Conservation (phyloP, 2,888 invertebrate genomes). For the Hedychridium roseum region DNA sequence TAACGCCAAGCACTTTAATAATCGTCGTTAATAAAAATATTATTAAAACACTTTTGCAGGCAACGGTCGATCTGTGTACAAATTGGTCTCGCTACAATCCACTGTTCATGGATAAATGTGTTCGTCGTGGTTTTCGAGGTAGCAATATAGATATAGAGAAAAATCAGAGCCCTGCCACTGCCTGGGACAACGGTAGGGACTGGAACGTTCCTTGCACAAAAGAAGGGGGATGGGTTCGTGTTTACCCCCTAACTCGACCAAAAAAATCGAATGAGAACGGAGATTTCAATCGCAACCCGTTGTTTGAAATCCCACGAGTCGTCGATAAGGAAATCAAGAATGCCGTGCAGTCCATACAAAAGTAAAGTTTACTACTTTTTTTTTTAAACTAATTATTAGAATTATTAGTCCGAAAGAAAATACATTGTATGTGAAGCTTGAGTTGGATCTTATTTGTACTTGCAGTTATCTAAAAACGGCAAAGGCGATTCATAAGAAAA, state of each 20-base stretch:
- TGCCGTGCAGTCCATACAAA: constrained; percentile 54
- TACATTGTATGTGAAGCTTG: neutral
- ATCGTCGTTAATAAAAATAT: too few relatives aligned
- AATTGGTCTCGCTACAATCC: constrained; percentile 54
- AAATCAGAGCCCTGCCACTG: constrained; percentile 66
- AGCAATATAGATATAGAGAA: constrained; percentile 75
- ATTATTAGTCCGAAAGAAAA: neutral
- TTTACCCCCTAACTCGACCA: constrained; percentile 71
- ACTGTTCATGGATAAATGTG: constrained; percentile 63
- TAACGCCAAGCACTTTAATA: too few relatives aligned
- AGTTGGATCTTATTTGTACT: constrained; percentile 10
- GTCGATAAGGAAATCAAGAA: constrained; percentile 55
- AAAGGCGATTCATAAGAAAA: constrained; percentile 64
- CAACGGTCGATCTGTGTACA: constrained; percentile 44
- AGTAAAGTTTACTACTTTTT: constrained; percentile 35
- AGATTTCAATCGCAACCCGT: constrained; percentile 47
- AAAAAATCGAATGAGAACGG: constrained; percentile 24
- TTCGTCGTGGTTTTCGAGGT: constrained; percentile 69
- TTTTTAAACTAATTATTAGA: neutral
- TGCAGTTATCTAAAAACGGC: constrained; percentile 65
- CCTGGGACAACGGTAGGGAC: constrained; percentile 77
- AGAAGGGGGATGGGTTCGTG: constrained; percentile 81
- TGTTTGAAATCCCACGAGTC: constrained; percentile 40
- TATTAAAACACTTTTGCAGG: too few relatives aligned
- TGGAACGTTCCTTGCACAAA: constrained; percentile 72